Evolutionary conservation across 2,797 vertebrate genomes (phyloP).

Genomic region (Spinibarbus caldwelli): DNA sequence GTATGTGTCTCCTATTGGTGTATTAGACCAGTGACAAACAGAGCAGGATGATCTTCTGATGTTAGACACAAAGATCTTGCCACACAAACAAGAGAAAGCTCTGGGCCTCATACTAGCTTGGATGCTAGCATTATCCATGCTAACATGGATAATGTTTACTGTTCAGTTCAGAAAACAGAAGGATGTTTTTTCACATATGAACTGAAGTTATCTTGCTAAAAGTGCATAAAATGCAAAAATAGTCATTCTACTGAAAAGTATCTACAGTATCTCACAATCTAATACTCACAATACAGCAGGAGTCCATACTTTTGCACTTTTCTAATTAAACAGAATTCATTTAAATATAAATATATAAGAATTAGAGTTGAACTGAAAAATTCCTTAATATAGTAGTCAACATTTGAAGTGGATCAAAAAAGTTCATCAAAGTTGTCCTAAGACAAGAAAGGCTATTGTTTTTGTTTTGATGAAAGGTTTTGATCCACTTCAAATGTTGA

Average conservation of each 20-base stretch:
- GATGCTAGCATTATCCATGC: too few species aligned
- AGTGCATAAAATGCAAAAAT: background rate
- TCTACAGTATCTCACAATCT: background rate
- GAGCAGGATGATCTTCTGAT: slow-evolving; percentile 54
- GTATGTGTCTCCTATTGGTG: slow-evolving; percentile 40
- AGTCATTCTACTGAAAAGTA: background rate
- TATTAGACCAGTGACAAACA: slow-evolving; percentile 42
- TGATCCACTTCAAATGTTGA: too few species aligned
- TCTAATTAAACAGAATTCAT: background rate
- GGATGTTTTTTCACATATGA: background rate
- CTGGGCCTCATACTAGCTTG: too few species aligned
- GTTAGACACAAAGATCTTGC: background rate
- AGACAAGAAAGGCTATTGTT: too few species aligned
- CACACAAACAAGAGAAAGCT: slow-evolving; percentile 31
- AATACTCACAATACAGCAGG: background rate
- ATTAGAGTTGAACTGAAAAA: background rate
- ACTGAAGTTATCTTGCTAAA: background rate
- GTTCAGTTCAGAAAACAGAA: background rate
- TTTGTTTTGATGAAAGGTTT: too few species aligned
- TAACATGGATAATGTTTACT: background rate
- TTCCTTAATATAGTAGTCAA: too few species aligned
- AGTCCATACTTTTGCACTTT: background rate
- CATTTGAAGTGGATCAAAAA: too few species aligned
- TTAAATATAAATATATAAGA: background rate
- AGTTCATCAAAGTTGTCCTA: too few species aligned